phyloP scores from a whole-genome alignment of 2,888 invertebrate species.

The Leucophenga montana region DNA sequence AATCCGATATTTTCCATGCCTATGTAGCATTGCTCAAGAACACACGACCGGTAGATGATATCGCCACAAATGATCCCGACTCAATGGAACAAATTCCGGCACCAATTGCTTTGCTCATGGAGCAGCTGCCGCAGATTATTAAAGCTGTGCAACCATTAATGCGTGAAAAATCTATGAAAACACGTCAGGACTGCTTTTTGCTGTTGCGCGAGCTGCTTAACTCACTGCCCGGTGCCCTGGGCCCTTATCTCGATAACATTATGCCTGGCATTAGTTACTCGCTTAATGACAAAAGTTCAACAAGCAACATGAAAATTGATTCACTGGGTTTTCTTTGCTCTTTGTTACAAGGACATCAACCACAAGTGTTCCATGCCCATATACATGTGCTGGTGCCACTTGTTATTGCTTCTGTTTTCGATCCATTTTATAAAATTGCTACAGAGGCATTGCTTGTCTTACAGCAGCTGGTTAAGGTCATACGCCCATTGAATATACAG shows the following conservation, averaged over 20 bases:
- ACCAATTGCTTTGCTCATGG: conserved; percentile 77
- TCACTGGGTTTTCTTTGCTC: conserved; percentile 88
- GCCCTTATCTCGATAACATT: conserved; percentile 86
- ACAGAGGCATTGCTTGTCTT: conserved; percentile 95
- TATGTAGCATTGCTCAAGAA: conserved; percentile 94
- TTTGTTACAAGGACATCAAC: conserved; percentile 70
- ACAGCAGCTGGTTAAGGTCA: conserved; percentile 94
- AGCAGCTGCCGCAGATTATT: conserved; percentile 84
- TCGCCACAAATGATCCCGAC: conserved; percentile 79
- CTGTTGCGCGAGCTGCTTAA: conserved; percentile 91
- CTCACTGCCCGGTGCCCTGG: conserved; percentile 91
- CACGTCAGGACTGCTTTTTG: conserved; percentile 92
- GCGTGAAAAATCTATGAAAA: conserved; percentile 88
- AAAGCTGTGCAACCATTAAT: conserved; percentile 91
- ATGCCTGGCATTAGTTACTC: conserved; percentile 93
- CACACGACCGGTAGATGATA: conserved; percentile 82
- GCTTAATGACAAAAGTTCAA: conserved; percentile 91
- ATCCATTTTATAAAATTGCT: conserved; percentile 98
- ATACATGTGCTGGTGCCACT: conserved; percentile 86
- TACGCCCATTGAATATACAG: conserved; percentile 79
- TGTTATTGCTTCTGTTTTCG: conserved; percentile 90
- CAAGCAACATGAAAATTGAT: conserved; percentile 98
- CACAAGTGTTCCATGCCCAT: conserved; percentile 83
- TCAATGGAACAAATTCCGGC: conserved; percentile 83
- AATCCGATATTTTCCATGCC: conserved; percentile 97